phyloP scores from a whole-genome alignment of 1,140 invertebrate genomes.

The Drosophila paulistorum region DNA sequence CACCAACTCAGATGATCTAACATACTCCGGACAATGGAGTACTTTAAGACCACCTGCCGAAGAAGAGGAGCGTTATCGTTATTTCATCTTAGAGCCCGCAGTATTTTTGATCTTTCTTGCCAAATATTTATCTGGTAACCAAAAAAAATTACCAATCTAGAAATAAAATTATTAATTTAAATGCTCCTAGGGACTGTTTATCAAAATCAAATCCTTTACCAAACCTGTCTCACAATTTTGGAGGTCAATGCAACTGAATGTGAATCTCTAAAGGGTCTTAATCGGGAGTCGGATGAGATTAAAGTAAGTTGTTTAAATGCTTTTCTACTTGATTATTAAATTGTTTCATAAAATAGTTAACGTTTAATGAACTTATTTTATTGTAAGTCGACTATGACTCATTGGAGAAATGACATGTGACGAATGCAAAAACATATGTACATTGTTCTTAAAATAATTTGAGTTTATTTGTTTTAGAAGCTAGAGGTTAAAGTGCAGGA shows the following conservation, averaged over 20 bases:
- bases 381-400: background rate
- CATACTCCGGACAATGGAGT: background rate
- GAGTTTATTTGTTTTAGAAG: conserved; percentile 45
- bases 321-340: background rate
- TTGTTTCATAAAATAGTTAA: no score
- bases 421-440: background rate
- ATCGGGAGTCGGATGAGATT: conserved; percentile 64
- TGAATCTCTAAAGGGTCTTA: conserved; percentile 65
- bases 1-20: conserved; percentile 28
- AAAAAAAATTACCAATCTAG: background rate
- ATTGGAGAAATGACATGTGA: background rate
- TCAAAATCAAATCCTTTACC: conserved; percentile 77
- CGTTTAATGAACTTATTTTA: no score
- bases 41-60: background rate
- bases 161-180: background rate
- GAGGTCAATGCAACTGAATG: conserved; percentile 70
- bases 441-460: background rate
- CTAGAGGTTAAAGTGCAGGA: conserved; percentile 86
- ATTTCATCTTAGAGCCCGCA: conserved; percentile 77
- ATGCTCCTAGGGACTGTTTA: conserved; percentile 73
- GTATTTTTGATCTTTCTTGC: conserved; percentile 75
- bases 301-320: conserved; percentile 54
- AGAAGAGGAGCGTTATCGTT: conserved; percentile 33
- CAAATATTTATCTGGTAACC: conserved; percentile 68
- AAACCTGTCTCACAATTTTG: conserved; percentile 71